phyloP scores from a whole-genome alignment of 2,113 vertebrate genomes.

The Syrmaticus mikado region DNA sequence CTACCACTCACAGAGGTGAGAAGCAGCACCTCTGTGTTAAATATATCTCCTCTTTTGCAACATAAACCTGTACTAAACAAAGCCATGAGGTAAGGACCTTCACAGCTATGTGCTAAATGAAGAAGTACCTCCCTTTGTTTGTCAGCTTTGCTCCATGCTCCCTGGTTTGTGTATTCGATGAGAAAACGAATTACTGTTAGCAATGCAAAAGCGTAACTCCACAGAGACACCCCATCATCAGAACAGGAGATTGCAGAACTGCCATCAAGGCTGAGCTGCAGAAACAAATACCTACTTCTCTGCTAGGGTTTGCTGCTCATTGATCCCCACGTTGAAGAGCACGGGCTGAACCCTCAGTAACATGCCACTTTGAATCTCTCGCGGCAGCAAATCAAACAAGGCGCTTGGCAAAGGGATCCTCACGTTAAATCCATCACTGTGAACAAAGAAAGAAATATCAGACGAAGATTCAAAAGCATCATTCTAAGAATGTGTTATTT shows the following conservation, averaged over 20 bases:
- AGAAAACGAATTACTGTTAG: neutral
- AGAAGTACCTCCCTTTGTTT: neutral
- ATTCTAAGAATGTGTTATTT: neutral
- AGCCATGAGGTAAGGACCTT: neutral
- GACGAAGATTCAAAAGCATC: neutral
- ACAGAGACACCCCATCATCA: neutral
- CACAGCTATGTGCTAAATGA: rapidly evolving
- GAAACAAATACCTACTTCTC: slow-evolving; percentile 86
- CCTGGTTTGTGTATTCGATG: rapidly evolving
- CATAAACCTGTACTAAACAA: neutral
- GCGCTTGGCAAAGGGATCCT: slow-evolving; percentile 93
- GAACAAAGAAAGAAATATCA: neutral
- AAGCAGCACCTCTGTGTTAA: neutral
- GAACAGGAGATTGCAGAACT: neutral
- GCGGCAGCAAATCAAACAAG: slow-evolving; percentile 92
- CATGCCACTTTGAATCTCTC: slow-evolving; percentile 99
- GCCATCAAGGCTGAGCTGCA: neutral
- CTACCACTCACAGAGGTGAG: neutral
- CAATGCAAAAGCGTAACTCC: neutral
- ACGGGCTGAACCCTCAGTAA: slow-evolving; percentile 95
- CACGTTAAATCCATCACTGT: slow-evolving; percentile 94
- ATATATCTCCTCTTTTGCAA: neutral
- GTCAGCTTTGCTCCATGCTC: neutral
- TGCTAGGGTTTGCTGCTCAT: slow-evolving; percentile 96
- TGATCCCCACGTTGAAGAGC: slow-evolving; percentile 98